Evolutionary conservation across 2,888 invertebrate species (phyloP), one percentile per base, ranked within the genome.

Genomic region (Leptothorax acervorum): DNA sequence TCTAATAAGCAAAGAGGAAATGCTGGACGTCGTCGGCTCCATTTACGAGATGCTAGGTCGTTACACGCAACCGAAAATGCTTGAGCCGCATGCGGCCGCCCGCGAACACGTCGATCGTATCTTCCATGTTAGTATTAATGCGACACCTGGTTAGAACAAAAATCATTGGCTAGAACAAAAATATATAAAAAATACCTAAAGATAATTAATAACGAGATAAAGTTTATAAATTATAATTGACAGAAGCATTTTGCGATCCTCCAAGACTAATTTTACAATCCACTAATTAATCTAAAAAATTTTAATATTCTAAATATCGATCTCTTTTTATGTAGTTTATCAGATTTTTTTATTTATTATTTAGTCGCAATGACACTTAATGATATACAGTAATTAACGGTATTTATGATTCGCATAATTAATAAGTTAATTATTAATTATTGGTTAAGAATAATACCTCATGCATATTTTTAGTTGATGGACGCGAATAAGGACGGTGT

Each of bases 41-140:
- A 97, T 98, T 89, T 98, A 98, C 95, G 98, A 98, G 94, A 97
- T 98, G 97, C 95, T 98, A 91, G 98, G 98, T 0, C 95, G 97
- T 39, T 97, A 97, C 84, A 97, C 98, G 0, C 96, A 96, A 76
- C 98, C 98, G 0, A 96, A 96, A 23, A 97, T 97, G 3, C 96
- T 97, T 82, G 97, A 96, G 88, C 94, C 95, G 12, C 94, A 94
- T 48, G 95, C 96, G 65, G 97, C 97, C 0, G 97, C 98, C 6
- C 96, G 97, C 91, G 97, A 98, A 83, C 98, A 98, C 93, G 98
- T 98, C 62, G 98, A 98, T 92, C 96, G 97, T 92, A 97, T 98
- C 93, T 98, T 98, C 93, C 97, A 97, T 94, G 98, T 98, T 93
- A 96, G 97, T 95, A 71, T 66, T 18, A 23, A 48, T 12, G 18